Conservation (phyloP, 1,140 invertebrate species). For the Camponotus pennsylvanicus region DNA sequence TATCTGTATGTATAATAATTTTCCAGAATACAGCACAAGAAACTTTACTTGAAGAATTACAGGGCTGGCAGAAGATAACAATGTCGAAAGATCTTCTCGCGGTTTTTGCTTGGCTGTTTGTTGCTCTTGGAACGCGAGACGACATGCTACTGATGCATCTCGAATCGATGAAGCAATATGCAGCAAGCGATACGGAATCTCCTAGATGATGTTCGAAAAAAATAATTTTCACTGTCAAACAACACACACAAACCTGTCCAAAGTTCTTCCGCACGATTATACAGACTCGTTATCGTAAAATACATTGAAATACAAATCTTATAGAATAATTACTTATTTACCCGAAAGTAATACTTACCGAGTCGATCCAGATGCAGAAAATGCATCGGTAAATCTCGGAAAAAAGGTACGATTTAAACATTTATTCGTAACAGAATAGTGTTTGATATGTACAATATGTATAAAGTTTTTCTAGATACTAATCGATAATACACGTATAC, state of each 20-base stretch:
- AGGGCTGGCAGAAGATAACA: constrained; percentile 79
- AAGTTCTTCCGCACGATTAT: background rate
- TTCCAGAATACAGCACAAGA: constrained; percentile 53
- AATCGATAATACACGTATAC: constrained; percentile 72
- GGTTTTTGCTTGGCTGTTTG: constrained; percentile 82
- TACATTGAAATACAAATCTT: background rate
- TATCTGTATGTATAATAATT: background rate
- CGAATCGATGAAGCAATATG: constrained; percentile 78
- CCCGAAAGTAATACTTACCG: background rate
- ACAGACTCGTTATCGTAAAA: background rate
- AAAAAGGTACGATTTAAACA: constrained; percentile 63
- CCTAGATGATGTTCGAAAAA: background rate
- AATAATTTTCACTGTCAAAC: background rate
- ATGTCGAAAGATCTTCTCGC: constrained; percentile 80
- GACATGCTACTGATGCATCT: constrained; percentile 80
- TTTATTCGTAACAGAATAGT: constrained; percentile 83
- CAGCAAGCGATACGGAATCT: constrained; percentile 42
- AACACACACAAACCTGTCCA: constrained; percentile 68
- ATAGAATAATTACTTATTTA: background rate
- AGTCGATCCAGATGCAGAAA: background rate
- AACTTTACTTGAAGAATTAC: constrained; percentile 70
- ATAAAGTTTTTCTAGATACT: constrained; percentile 77
- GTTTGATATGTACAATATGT: constrained; percentile 84
- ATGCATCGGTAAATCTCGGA: background rate
- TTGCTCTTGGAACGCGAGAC: constrained; percentile 78